Conservation (phyloP, 1,140 invertebrate species). For the Maconellicoccus hirsutus region DNA sequence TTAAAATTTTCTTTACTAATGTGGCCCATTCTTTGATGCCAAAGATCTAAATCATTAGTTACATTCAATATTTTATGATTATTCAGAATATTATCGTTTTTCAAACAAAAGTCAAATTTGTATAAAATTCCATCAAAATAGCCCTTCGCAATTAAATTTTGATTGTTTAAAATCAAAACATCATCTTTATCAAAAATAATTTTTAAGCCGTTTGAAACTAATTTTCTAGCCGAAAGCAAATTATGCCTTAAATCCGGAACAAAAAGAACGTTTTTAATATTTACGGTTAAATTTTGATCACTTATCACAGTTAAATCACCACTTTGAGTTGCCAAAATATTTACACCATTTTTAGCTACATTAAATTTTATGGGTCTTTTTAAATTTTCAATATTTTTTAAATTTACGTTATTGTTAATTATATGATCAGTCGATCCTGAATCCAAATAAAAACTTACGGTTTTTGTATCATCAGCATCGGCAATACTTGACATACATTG, state of each 20-base stretch:
- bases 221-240: conserved; percentile 16
- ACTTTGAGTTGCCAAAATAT: neutral
- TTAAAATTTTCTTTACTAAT: conserved; percentile 19
- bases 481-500: neutral
- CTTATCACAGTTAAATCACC: neutral
- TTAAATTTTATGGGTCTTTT: conserved; percentile 10
- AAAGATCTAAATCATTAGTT: neutral
- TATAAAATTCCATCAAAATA: conserved; percentile 15
- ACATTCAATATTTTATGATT: neutral
- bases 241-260: conserved; percentile 12
- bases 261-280: conserved; percentile 9
- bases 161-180: neutral
- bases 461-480: neutral
- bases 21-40: conserved; percentile 22
- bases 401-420: neutral
- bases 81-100: too few relatives aligned
- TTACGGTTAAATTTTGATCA: neutral
- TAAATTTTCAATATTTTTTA: conserved; percentile 1
- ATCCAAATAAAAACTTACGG: conserved; percentile 17
- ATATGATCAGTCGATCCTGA: conserved; percentile 24
- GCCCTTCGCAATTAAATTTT: neutral
- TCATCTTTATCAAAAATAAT: neutral
- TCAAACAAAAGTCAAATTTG: conserved; percentile 20
- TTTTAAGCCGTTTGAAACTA: conserved; percentile 5
- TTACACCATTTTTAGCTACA: conserved; percentile 17